Evolutionary conservation across 2,797 vertebrate species (phyloP), one percentile per base, ranked within the genome.

Genomic region (Eutrigla gurnardus): DNA sequence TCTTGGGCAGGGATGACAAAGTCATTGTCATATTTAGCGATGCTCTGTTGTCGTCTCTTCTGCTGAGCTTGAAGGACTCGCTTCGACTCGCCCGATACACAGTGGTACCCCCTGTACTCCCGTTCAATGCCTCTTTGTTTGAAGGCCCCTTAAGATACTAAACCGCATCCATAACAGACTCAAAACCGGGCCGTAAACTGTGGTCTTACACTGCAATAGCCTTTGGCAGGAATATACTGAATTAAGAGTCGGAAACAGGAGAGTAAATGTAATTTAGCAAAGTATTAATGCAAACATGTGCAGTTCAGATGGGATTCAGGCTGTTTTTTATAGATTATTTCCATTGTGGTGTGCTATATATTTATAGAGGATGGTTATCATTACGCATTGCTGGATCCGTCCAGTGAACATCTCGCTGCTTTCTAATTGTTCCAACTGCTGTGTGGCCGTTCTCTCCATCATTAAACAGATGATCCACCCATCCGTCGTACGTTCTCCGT

Each of bases 11-110:
- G 2, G 52, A 80, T 73, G 79, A 77, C 83, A 80, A 54, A 70
- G 75, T 65, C 42, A 3, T 76, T 81, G 81, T 87, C 84, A 87
- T 84, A 82, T 75, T 86, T 69, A 71, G 50, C 46, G 50, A 50
- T 12, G 73, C 60, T 79, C 70, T 39, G 17, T 68, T 83, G 75
- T 83, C 5, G 67, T 70, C 37, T 3, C 47, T 59, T 57, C 68
- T 7, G 49, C 61, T 64, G 39, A 75, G 61, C 42, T 73, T 6
- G 18, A 45, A 25, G 62, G 52, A 70, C 62, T 80, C 60, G 70
- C 55, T 59, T 7, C 52, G 18, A 59, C 35, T 65, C 50, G 70
- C 58, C 71, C 74, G 75, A 73, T 77, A 81, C 75, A 52, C 64
- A 14, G 43, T 70, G 53, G 78, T 71, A 63, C 68, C 65, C 43